Evolutionary conservation across 2,888 invertebrate species (phyloP).

Genomic region (Chydorus sphaericus): DNA sequence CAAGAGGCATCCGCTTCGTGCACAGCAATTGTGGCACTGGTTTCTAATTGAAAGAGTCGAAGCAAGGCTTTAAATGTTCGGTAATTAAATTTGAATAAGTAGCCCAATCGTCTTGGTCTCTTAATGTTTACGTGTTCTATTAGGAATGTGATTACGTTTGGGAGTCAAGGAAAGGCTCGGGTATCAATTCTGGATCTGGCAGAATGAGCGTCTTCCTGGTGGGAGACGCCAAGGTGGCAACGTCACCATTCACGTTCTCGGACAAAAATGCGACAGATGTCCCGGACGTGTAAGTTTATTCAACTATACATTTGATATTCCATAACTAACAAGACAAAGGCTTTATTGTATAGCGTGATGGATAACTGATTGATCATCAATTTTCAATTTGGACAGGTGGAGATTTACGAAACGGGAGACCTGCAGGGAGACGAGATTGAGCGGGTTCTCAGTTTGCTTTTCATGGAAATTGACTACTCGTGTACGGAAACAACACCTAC

Average conservation of each 20-base stretch:
- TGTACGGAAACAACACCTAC: background rate
- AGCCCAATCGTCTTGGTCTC: background rate
- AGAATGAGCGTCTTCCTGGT: background rate
- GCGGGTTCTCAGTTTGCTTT: background rate
- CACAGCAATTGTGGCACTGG: background rate
- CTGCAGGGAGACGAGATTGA: background rate
- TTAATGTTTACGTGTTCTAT: background rate
- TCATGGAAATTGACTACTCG: background rate
- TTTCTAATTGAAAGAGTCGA: background rate
- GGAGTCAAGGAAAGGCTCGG: background rate
- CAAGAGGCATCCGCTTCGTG: background rate
- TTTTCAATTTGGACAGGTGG: no score
- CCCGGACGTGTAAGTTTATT: background rate
- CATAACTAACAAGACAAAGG: background rate
- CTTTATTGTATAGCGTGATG: background rate
- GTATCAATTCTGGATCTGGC: constrained; percentile 2
- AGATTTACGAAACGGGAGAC: background rate
- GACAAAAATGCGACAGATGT: background rate
- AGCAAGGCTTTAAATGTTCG: background rate
- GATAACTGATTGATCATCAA: no score
- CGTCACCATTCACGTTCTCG: background rate
- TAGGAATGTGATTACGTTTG: background rate
- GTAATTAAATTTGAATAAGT: background rate
- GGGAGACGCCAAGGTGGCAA: background rate
- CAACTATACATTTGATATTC: background rate